phyloP scores from a whole-genome alignment of 2,888 invertebrate genomes.

The Cantharis lateralis region DNA sequence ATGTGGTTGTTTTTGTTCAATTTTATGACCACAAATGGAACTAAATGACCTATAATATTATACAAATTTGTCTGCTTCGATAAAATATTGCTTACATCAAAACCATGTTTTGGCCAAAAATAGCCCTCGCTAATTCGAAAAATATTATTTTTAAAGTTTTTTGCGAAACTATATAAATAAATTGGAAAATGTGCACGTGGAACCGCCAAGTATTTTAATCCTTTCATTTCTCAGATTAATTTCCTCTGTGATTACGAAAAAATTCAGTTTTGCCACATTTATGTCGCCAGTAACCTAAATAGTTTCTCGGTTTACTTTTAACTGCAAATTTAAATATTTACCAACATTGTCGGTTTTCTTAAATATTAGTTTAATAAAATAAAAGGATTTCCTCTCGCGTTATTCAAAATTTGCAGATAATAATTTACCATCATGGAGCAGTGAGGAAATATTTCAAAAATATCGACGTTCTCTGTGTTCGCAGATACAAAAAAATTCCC shows the following conservation, averaged over 20 bases:
- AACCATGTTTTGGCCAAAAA: background rate
- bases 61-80: constrained; percentile 19
- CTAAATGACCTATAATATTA: constrained; percentile 19
- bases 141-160: background rate
- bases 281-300: background rate
- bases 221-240: background rate
- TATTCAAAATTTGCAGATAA: background rate
- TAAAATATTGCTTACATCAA: constrained; percentile 2
- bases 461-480: background rate
- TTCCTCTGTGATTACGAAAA: background rate
- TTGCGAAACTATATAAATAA: background rate
- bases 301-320: background rate
- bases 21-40: constrained; percentile 23
- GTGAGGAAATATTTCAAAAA: background rate
- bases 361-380: background rate
- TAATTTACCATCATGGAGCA: background rate
- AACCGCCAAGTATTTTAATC: background rate
- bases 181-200: background rate
- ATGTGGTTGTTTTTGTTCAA: constrained; percentile 18
- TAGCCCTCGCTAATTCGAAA: background rate
- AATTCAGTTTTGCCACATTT: background rate
- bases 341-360: background rate
- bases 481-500: background rate
- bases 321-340: background rate
- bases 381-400: background rate